These are phyloP conservation scores for Mythimna loreyi DNA, from an alignment of 2,888 invertebrate genomes.

Conservation along the genomic window DNA sequence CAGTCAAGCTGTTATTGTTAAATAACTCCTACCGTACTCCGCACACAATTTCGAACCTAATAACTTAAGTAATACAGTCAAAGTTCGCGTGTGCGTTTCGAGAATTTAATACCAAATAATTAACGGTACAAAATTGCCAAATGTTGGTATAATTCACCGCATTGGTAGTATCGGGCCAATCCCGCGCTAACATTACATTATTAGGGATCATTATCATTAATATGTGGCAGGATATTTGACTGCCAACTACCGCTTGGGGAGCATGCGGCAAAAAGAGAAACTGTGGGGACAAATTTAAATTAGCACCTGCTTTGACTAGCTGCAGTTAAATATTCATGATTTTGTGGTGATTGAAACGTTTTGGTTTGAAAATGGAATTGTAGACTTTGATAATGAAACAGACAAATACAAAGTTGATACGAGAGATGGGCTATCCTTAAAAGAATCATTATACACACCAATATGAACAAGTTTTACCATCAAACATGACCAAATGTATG, in stretches of 20 bases:
- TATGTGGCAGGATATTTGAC: slow-evolving; percentile 55
- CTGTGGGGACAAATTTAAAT: slow-evolving; percentile 36
- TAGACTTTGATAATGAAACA: too few species aligned
- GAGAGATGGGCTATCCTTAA: too few species aligned
- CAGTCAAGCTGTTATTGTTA: slow-evolving; percentile 51
- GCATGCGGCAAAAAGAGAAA: slow-evolving; percentile 9
- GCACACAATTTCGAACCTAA: slow-evolving; percentile 55
- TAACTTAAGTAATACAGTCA: slow-evolving; percentile 41
- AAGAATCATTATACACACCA: too few species aligned
- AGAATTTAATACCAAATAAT: slow-evolving; percentile 62
- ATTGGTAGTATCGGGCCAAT: slow-evolving; percentile 60
- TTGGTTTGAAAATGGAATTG: not conserved
- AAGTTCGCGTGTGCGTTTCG: slow-evolving; percentile 34
- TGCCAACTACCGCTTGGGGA: slow-evolving; percentile 56
- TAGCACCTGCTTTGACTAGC: slow-evolving; percentile 25
- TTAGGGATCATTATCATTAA: slow-evolving; percentile 59
- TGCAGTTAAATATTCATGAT: not conserved
- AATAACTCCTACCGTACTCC: slow-evolving; percentile 33
- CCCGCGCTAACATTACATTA: slow-evolving; percentile 47
- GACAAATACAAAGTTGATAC: too few species aligned
- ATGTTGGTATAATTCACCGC: slow-evolving; percentile 63
- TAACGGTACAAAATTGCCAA: slow-evolving; percentile 57
- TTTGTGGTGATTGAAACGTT: slow-evolving; percentile 4
- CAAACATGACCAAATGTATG: too few species aligned
- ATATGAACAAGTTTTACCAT: too few species aligned